Evolutionary conservation across 2,797 vertebrate species (phyloP), one percentile per base, ranked within the genome.

Genomic region (Microcaecilia unicolor): DNA sequence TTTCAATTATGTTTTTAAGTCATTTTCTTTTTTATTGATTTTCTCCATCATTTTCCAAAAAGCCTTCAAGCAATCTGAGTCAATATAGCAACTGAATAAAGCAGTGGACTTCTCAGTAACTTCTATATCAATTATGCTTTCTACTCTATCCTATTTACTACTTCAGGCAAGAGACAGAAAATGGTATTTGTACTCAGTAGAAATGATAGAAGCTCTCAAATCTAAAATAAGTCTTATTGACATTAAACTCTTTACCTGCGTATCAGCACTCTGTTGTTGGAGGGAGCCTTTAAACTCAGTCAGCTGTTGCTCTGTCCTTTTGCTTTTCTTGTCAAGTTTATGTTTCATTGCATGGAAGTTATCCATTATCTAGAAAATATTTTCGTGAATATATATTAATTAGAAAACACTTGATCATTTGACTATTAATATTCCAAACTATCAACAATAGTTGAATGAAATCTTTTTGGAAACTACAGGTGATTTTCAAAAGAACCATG

Each of bases 1-100:
- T 67, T 70, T 55, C 40, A 61, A 61, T 64, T 54, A 58, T 2
- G 46, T 25, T 32, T 21, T 31, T 49, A 60, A 52, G 48, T 28
- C 48, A 70, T 66, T 59, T 31, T 4, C 30, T 61, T 25, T 37
- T 54, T 48, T 67, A 69, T 47, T 55, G 60, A 58, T 70, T 55
- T 62, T 64, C 35, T 58, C 42, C 42, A 26, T 36, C 55, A 43
- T 28, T 44, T 61, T 51, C 51, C 53, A 51, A 51, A 54, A 63
- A n/a, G 28, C 50, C 63, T 41, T 44, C 14, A 41, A 66, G 62
- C 43, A 51, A 54, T 58, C 43, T 48, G 41, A 62, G 37, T 32
- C 33, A 47, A 15, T 18, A 34, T 28, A 44, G 45, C 38, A 70
- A 64, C 52, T 64, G 50, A 58, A 66, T 37, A 72, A 54, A 69